Conservation (phyloP, 2,888 invertebrate species). For the Amblyjoppa fuscipennis region DNA sequence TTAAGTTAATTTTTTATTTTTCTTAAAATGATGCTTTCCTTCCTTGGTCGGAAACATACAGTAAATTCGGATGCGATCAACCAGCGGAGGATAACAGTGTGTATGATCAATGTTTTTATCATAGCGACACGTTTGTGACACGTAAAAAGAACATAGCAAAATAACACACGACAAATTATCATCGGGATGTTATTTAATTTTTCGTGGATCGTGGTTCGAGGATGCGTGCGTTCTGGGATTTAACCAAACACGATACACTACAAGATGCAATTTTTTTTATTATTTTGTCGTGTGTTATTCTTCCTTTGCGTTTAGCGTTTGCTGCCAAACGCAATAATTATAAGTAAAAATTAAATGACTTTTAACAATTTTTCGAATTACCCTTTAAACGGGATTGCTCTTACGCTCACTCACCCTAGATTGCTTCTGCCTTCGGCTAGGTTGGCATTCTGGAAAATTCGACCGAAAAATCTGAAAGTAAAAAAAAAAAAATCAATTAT, state of each 20-base stretch:
- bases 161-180: no score
- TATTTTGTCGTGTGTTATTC: no score
- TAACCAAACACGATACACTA: no score
- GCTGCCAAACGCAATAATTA: no score
- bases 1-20: slow-evolving; percentile 13
- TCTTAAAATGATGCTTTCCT: neutral
- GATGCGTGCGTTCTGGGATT: no score
- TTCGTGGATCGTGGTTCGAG: no score
- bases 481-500: neutral
- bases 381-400: neutral
- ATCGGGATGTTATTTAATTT: no score
- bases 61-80: neutral
- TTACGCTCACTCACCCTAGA: neutral
- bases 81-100: neutral
- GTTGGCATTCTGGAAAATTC: neutral
- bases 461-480: neutral
- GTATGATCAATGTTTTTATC: neutral
- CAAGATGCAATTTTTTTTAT: no score
- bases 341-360: neutral
- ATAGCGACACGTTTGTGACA: neutral
- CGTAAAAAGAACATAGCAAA: neutral
- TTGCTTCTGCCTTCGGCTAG: neutral
- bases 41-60: neutral
- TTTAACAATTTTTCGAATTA: neutral
- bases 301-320: no score